Evolutionary conservation across 2,113 vertebrate genomes (phyloP).

Genomic region (Pyxicephalus adspersus): DNA sequence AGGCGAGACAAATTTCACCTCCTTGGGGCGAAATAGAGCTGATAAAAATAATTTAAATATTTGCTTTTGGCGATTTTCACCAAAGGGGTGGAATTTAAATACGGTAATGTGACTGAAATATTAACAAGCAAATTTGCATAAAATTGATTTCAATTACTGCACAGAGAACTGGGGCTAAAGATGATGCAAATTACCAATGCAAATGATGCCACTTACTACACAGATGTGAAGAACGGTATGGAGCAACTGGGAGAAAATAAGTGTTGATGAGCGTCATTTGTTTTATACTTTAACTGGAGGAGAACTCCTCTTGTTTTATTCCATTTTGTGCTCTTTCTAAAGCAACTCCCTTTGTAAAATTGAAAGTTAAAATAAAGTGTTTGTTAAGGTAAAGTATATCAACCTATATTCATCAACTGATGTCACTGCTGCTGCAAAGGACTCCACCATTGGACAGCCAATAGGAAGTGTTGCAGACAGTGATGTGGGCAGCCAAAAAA

Average conservation of each 20-base stretch:
- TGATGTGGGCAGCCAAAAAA: too few species aligned
- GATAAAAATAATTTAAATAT: conserved; percentile 54
- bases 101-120: conserved; percentile 44
- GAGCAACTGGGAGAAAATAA: not conserved
- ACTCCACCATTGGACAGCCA: too few species aligned
- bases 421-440: too few species aligned
- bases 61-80: conserved; percentile 44
- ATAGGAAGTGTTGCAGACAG: too few species aligned
- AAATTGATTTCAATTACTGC: conserved; percentile 32
- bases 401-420: too few species aligned
- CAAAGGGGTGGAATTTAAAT: conserved; percentile 43
- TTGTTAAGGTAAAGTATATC: too few species aligned
- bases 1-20: conserved; percentile 37
- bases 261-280: not conserved
- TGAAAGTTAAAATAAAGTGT: too few species aligned
- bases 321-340: too few species aligned
- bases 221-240: not conserved
- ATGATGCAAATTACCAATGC: conserved; percentile 28
- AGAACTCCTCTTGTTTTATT: not conserved
- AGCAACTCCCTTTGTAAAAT: too few species aligned
- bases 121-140: not conserved
- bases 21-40: conserved; percentile 42
- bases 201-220: not conserved
- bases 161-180: conserved; percentile 8
- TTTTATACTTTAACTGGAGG: not conserved